phyloP scores from a whole-genome alignment of 1,140 invertebrate species.

The Pogonomyrmex barbatus region DNA sequence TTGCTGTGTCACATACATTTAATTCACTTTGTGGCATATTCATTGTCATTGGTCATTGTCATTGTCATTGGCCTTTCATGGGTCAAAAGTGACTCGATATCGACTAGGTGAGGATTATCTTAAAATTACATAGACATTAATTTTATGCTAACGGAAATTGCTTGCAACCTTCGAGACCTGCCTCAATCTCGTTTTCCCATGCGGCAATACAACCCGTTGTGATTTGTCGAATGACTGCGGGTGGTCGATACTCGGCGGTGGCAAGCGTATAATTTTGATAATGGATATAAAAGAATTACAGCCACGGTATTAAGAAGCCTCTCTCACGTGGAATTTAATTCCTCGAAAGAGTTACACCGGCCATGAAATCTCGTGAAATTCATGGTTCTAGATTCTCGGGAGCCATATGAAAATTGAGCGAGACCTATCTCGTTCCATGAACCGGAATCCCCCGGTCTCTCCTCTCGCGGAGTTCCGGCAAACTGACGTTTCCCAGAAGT shows the following conservation, averaged over 20 bases:
- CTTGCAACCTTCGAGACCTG: constrained; percentile 20
- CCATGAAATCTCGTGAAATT: constrained; percentile 46
- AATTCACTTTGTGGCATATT: no score
- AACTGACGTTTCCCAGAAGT: constrained; percentile 40
- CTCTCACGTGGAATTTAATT: constrained; percentile 53
- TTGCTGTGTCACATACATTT: no score
- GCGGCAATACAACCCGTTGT: constrained; percentile 3
- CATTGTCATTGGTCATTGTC: no score
- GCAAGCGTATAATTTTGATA: constrained; percentile 66
- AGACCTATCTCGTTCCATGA: constrained; percentile 19
- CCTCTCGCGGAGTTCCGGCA: constrained; percentile 42
- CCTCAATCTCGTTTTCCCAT: constrained; percentile 23
- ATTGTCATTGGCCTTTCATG: no score
- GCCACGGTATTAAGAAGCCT: background rate
- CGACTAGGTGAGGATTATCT: no score
- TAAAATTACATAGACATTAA: constrained; percentile 9
- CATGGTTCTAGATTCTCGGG: constrained; percentile 22
- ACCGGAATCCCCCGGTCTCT: background rate
- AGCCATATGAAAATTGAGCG: constrained; percentile 35
- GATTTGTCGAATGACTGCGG: constrained; percentile 51
- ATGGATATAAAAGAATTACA: constrained; percentile 61
- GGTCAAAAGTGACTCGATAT: no score
- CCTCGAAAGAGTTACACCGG: constrained; percentile 39
- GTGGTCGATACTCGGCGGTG: constrained; percentile 18
- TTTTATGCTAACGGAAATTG: constrained; percentile 26